Evolutionary conservation across 2,797 vertebrate genomes (phyloP).

Genomic region (Carduelis carduelis): DNA sequence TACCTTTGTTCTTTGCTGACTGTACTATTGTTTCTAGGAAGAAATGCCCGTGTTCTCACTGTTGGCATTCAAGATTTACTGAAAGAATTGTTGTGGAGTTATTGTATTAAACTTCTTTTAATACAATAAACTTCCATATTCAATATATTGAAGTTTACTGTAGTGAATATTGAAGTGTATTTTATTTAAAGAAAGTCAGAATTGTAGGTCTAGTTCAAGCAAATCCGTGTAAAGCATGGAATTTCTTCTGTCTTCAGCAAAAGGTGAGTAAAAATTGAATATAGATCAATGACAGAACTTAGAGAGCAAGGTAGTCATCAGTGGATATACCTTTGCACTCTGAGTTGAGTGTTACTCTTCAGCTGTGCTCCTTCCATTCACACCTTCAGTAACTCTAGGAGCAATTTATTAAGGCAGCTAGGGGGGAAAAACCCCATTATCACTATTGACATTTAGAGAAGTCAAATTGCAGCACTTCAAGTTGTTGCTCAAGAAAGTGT

Average conservation of each 20-base stretch:
- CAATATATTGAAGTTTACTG: too few species aligned
- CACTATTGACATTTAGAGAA: neutral
- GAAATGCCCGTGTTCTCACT: neutral
- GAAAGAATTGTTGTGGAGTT: neutral
- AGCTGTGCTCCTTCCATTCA: neutral
- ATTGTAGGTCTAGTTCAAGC: neutral
- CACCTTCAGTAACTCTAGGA: neutral
- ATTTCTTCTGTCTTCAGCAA: neutral
- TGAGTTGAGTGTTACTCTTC: neutral
- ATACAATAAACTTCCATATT: too few species aligned
- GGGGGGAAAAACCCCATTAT: rapidly evolving
- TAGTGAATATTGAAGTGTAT: neutral
- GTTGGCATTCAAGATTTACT: neutral
- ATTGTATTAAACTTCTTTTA: too few species aligned
- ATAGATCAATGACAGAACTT: neutral
- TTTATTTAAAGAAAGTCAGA: neutral
- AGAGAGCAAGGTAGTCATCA: neutral
- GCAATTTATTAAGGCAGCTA: neutral
- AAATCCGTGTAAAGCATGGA: neutral
- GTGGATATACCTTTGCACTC: neutral
- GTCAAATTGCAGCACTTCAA: neutral
- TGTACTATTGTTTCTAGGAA: neutral
- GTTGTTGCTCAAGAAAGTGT: neutral
- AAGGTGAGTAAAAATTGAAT: neutral
- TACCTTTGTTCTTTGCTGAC: neutral